Evolutionary conservation across 2,888 invertebrate species (phyloP), one percentile per base, ranked within the genome.

Genomic region (Laothoe populi): DNA sequence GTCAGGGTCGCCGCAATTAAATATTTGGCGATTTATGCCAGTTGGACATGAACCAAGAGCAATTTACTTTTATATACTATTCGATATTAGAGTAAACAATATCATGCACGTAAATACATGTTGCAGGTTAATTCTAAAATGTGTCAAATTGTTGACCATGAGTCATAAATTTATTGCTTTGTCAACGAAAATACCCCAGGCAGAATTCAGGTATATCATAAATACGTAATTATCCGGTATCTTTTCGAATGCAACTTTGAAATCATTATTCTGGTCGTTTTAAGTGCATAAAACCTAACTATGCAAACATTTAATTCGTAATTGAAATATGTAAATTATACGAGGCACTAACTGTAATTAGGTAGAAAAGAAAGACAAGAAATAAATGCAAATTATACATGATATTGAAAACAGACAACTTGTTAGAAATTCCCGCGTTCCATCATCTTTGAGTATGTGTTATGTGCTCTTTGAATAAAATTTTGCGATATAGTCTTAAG

Each of bases 21-120:
- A 60, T 23, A 45, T 48, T 46, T 23, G 13, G 46, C 11, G 11
- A 80, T 80, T 79, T 78, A 75, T 78, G 67, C 67, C 73, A 75
- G 66, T 86, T 86, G 85, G 85, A 83, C 70, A 65, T 64, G 65
- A 69, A 79, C 83, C 86, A 86, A 83, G 64, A 73, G 69, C 68
- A 70, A 69, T 71, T 61, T 10, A 35, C 61, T 66, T 71, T 64
- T 66, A 65, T 70, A 40, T 60, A 57, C 66, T 69, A 65, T 70
- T 64, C 61, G 66, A 69, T 69, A 69, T 69, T 65, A 23, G 62
- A 73, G 64, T 65, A 63, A 65, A 66, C 60, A 10, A 46, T n/a
- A 48, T 13, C 24, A 13, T 24, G n/a, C n/a, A n/a, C n/a, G n/a
- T n/a, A n/a, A n/a, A n/a, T 48, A 26, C 4, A 48, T 48, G 24